These are phyloP conservation scores for Disparrhopalites patrizii DNA, from an alignment of 2,888 invertebrate species.

Conservation along the genomic window DNA sequence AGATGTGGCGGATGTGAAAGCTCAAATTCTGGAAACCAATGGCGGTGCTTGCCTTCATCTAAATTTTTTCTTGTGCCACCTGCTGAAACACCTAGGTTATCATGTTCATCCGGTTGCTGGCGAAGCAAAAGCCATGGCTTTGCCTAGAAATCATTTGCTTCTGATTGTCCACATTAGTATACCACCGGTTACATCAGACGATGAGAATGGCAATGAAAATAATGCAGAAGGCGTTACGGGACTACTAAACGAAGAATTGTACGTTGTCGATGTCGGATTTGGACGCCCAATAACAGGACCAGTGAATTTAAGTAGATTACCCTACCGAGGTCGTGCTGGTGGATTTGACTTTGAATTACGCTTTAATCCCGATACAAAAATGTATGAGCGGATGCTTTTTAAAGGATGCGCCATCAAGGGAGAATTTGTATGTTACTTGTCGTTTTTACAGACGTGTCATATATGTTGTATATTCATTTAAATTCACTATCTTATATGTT, in stretches of 20 bases:
- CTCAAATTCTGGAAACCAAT: not conserved
- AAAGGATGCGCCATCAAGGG: not conserved
- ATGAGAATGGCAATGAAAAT: not conserved
- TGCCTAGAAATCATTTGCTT: not conserved
- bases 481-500: not conserved
- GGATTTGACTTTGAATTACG: not conserved
- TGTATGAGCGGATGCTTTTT: not conserved
- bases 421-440: not conserved
- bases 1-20: not conserved
- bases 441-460: too few species aligned
- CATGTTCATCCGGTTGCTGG: not conserved
- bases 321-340: not conserved
- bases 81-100: not conserved
- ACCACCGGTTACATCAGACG: too few species aligned
- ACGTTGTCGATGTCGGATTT: not conserved
- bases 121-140: not conserved
- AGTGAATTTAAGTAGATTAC: not conserved
- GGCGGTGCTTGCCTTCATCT: not conserved
- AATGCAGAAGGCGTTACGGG: not conserved
- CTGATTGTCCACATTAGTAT: not conserved
- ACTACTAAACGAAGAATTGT: not conserved
- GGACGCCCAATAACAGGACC: not conserved
- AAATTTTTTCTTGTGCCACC: not conserved
- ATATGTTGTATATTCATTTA: not conserved
- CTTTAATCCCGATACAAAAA: not conserved